phyloP scores from a whole-genome alignment of 2,113 vertebrate genomes.

The Pogonocichla stellata region DNA sequence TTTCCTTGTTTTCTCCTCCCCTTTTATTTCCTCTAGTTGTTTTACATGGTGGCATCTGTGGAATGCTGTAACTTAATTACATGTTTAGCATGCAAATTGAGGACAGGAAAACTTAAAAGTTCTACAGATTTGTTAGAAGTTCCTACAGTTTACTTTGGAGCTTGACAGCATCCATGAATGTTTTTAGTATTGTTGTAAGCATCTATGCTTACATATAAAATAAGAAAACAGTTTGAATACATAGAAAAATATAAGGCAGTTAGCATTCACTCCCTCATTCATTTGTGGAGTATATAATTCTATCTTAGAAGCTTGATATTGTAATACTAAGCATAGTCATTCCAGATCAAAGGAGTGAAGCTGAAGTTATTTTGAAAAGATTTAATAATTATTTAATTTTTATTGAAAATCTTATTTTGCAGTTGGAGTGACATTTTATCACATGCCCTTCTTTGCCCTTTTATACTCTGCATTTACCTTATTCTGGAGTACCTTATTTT shows the following conservation, averaged over 20 bases:
- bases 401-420: neutral
- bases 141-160: neutral
- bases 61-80: neutral
- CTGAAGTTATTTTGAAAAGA: neutral
- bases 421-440: neutral
- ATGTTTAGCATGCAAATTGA: constrained; percentile 7
- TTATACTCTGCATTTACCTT: neutral
- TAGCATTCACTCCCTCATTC: neutral
- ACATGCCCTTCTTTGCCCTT: neutral
- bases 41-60: neutral
- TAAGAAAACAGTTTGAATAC: neutral
- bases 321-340: neutral
- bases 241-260: neutral
- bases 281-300: neutral
- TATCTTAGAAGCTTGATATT: neutral
- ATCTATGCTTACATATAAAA: neutral
- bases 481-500: neutral
- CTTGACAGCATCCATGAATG: neutral
- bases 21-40: neutral
- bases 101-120: neutral
- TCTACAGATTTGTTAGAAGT: neutral
- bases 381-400: neutral
- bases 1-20: constrained; percentile 1
- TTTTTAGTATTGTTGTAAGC: neutral
- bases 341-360: neutral